Base-by-base conservation (phyloP, 2,113 vertebrate species). In the Sapajus apella region DNA sequence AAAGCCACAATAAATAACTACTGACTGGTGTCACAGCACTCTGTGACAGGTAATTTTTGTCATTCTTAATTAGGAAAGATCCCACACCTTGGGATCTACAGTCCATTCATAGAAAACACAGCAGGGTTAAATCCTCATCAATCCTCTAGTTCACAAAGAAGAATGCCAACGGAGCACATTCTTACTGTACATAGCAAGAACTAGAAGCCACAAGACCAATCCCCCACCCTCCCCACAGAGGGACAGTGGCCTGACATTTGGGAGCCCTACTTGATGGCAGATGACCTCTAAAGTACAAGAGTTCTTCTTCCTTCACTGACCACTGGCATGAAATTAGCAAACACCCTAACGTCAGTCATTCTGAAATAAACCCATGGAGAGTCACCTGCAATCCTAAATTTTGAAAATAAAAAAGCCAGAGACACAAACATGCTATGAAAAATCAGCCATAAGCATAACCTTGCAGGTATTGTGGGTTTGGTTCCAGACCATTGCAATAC, bases 51-150 rank as follows among this genome's bases (percentile, higher is more conserved):
- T 97, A n/a, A 93, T 83, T 79, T 88, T 70, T 64, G n/a, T 89
- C 47, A 84, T 56, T 85, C 72, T 81, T 84, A 90, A 80, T 20
- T 76, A 84, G 73, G 55, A 87, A 92, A 87, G 52, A 18, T 66
- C 8, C 32, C 47, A 58, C 5, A 66, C 4, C 52, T 84, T 56
- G 6, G 58, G 55, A 43, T 72, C 90, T 83, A 58, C 0, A 91
- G 85, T 37, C 85, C 72, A 83, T 85, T 82, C 82, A 77, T 23
- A 64, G 91, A 96, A 91, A 92, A 30, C 47, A 72, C 14, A 77
- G 37, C 79, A 82, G 32, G 14, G 35, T 85, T 35, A 70, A 83
- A 83, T 43, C 50, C n/a, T 87, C 70, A 83, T 70, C 37, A 43
- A 37, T 5, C 37, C 30, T 75, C 12, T 56, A 30, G 56, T 66